Evolutionary conservation across 2,113 vertebrate genomes (phyloP).

Genomic region (Phrynosoma platyrhinos): DNA sequence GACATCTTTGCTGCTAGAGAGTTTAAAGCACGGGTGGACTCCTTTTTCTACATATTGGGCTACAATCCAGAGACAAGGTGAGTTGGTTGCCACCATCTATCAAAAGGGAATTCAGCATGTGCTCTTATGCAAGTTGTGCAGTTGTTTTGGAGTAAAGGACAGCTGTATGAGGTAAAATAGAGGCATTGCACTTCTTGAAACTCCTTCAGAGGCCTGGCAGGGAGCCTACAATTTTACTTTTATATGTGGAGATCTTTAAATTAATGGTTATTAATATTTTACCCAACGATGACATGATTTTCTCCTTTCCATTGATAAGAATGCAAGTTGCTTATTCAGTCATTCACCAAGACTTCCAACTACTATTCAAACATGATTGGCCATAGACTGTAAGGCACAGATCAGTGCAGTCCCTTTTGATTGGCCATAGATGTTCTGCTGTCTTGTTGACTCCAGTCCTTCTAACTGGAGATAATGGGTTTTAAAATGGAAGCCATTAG

Average conservation of each 20-base stretch:
- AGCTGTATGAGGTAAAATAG: background rate
- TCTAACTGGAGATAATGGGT: background rate
- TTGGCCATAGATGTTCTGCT: background rate
- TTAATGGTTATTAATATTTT: no score
- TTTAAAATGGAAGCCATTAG: background rate
- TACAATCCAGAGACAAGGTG: slow-evolving; percentile 99
- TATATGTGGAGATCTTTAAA: background rate
- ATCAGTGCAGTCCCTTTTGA: background rate
- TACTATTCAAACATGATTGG: background rate
- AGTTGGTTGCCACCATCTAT: slow-evolving; percentile 63
- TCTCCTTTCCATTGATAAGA: no score
- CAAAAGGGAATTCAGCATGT: background rate
- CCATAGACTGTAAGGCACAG: background rate
- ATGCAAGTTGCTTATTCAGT: no score
- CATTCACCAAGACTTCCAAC: background rate
- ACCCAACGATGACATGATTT: no score
- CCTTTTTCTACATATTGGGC: slow-evolving; percentile 99
- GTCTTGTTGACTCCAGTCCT: background rate
- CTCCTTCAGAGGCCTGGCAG: no score
- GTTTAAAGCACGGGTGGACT: slow-evolving; percentile 97
- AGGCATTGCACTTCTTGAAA: background rate
- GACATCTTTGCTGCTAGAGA: slow-evolving; percentile 99
- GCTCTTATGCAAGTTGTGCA: background rate
- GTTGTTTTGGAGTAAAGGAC: background rate
- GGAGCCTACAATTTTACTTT: background rate